Evolutionary conservation across 2,888 invertebrate species (phyloP).

Genomic region (Polylopha cassiicola): DNA sequence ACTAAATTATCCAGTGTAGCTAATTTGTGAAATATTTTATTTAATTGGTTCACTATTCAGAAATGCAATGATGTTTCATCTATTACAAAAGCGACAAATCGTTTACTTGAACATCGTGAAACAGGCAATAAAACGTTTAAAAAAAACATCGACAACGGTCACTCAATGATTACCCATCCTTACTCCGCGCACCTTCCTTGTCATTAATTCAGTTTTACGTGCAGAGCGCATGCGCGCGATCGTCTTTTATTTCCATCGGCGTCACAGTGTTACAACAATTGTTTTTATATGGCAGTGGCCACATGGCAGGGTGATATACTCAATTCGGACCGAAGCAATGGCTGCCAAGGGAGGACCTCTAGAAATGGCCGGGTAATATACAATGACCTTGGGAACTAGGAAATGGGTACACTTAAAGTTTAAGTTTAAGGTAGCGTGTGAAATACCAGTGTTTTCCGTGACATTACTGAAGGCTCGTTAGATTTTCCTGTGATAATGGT

Average conservation of each 20-base stretch:
- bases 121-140: no score
- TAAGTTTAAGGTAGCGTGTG: no score
- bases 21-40: no score
- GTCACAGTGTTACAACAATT: slow-evolving; percentile 36
- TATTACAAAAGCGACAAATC: no score
- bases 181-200: slow-evolving; percentile 51
- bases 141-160: slow-evolving; percentile 19
- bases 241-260: slow-evolving; percentile 45
- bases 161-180: slow-evolving; percentile 31
- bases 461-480: no score
- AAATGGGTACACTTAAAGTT: no score
- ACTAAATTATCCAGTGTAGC: no score
- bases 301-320: slow-evolving; percentile 62
- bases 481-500: no score
- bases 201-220: slow-evolving; percentile 61
- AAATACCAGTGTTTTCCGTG: no score
- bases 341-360: slow-evolving; percentile 46
- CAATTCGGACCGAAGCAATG: slow-evolving; percentile 56
- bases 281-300: slow-evolving; percentile 72
- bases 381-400: slow-evolving; percentile 36
- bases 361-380: slow-evolving; percentile 60
- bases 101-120: no score
- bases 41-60: no score
- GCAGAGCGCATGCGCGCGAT: slow-evolving; percentile 63
- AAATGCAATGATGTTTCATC: no score